These are phyloP conservation scores for Lepus townsendii DNA, from an alignment of 2,797 vertebrate genomes.

Conservation along the genomic window DNA sequence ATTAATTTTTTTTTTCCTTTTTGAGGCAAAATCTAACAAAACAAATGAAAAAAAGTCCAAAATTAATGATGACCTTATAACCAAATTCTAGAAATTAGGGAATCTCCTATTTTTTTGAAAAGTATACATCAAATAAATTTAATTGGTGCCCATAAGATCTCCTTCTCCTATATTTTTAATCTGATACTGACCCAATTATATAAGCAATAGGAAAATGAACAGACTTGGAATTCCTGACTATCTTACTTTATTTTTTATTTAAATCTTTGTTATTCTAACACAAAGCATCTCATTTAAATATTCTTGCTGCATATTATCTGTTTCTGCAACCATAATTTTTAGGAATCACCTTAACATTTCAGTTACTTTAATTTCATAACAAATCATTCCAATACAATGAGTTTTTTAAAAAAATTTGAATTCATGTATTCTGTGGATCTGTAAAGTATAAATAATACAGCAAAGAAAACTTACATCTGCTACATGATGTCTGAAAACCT, in stretches of 20 bases:
- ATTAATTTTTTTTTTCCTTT: slow-evolving; percentile 26
- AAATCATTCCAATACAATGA: neutral
- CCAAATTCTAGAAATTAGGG: neutral
- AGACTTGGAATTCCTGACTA: neutral
- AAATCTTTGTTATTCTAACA: neutral
- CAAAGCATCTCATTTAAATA: neutral
- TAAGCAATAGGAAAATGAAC: slow-evolving; percentile 11
- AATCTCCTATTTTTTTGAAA: slow-evolving; percentile 8
- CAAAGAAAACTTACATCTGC: neutral
- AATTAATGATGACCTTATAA: neutral
- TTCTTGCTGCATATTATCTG: neutral
- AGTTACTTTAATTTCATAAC: neutral
- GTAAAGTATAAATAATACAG: neutral
- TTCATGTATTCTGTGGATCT: neutral
- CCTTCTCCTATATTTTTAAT: slow-evolving; percentile 26
- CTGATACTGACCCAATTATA: neutral
- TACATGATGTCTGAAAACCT: neutral
- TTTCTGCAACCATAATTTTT: neutral
- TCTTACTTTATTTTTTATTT: neutral
- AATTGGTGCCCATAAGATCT: neutral
- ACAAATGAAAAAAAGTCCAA: neutral
- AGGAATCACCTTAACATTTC: neutral
- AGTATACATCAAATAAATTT: neutral
- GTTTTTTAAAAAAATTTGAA: neutral
- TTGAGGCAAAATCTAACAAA: slow-evolving; percentile 11